These are phyloP conservation scores for Fregata magnificens DNA, from an alignment of 2,113 vertebrate genomes.

Conservation along the genomic window DNA sequence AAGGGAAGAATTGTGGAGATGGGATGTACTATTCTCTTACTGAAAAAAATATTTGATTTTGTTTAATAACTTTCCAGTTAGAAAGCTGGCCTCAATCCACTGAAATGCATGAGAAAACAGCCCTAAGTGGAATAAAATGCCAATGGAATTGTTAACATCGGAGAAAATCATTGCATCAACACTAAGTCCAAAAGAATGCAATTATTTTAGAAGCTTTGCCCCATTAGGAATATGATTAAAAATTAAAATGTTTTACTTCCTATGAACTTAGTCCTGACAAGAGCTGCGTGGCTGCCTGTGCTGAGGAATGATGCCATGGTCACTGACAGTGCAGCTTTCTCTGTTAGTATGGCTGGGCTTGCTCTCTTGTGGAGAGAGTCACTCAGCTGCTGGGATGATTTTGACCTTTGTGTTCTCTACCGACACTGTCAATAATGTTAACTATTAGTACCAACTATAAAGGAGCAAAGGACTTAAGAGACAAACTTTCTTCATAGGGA, in stretches of 20 bases:
- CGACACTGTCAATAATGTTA: background rate
- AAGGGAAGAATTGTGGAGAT: background rate
- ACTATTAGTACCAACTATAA: background rate
- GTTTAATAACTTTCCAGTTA: background rate
- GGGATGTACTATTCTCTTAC: background rate
- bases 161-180: background rate
- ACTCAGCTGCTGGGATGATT: background rate
- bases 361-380: background rate
- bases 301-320: background rate
- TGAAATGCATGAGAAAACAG: slow-evolving; percentile 14
- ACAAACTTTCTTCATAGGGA: background rate
- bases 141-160: background rate
- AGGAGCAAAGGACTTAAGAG: background rate
- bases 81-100: background rate
- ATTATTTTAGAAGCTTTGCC: background rate
- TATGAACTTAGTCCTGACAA: background rate
- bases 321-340: background rate
- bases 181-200: background rate
- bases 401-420: background rate
- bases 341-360: background rate
- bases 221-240: background rate
- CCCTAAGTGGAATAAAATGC: background rate
- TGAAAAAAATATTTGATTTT: background rate
- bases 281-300: background rate
- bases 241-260: background rate